Evolutionary conservation across 2,888 invertebrate genomes (phyloP).

Genomic region (Sericinus montela): DNA sequence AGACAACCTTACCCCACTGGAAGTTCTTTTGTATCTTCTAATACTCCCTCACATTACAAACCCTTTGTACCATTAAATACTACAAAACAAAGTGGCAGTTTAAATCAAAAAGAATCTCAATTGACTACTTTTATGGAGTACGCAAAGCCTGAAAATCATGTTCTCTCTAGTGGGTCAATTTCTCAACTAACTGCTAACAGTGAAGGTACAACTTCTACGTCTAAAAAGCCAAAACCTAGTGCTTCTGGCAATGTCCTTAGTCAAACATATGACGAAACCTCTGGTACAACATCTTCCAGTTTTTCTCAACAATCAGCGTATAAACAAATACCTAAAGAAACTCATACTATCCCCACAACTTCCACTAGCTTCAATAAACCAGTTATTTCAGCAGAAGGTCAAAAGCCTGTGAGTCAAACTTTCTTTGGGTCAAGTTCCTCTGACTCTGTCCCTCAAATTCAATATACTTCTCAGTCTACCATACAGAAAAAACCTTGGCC

Average conservation of each 20-base stretch:
- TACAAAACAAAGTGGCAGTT: neutral
- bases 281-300: neutral
- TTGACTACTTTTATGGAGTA: neutral
- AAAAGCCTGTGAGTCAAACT: neutral
- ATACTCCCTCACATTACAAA: neutral
- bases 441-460: neutral
- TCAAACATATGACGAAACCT: neutral
- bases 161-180: neutral
- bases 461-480: neutral
- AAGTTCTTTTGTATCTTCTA: neutral
- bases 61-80: neutral
- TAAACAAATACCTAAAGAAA: too few species aligned
- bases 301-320: neutral
- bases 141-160: too few species aligned
- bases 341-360: too few species aligned
- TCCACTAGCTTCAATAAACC: too few species aligned
- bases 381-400: neutral
- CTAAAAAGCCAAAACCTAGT: neutral
- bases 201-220: neutral
- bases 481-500: constrained; percentile 7
- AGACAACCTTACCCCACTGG: neutral
- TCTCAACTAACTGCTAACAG: neutral
- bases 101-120: neutral
- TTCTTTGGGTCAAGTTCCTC: neutral
- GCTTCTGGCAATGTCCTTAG: neutral